Conservation (phyloP, 2,113 vertebrate genomes). For the Syrrhaptes paradoxus region DNA sequence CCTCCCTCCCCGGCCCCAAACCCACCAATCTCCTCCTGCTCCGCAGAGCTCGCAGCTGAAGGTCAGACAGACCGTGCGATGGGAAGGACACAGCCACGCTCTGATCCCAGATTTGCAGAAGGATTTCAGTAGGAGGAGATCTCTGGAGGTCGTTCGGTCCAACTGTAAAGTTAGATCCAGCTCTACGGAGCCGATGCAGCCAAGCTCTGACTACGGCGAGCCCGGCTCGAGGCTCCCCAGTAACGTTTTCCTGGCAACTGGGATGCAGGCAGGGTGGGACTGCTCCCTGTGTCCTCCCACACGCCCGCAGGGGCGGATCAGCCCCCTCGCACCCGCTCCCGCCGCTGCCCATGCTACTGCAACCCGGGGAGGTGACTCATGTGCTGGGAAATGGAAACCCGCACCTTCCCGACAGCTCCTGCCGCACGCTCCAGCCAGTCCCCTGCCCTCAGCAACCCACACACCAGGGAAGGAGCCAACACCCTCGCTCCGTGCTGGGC, state of each 20-base stretch:
- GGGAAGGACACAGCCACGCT: slow-evolving; percentile 34
- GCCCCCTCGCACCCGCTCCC: slow-evolving; percentile 64
- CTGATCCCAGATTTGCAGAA: slow-evolving; percentile 15
- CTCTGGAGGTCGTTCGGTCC: background rate
- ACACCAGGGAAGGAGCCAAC: slow-evolving; percentile 50
- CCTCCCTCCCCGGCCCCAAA: slow-evolving; percentile 25
- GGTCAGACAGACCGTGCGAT: background rate
- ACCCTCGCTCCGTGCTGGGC: slow-evolving; percentile 57
- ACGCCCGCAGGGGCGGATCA: background rate
- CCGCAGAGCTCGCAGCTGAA: background rate
- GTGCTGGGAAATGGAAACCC: slow-evolving; percentile 76
- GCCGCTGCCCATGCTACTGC: slow-evolving; percentile 68
- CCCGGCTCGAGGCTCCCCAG: background rate
- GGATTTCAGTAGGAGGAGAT: slow-evolving; percentile 52
- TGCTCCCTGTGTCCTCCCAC: slow-evolving; percentile 36
- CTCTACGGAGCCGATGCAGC: background rate
- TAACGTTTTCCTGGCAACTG: slow-evolving; percentile 32
- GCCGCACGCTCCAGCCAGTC: slow-evolving; percentile 58
- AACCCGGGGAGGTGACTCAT: slow-evolving; percentile 75
- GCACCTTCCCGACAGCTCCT: slow-evolving; percentile 75
- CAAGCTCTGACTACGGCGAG: background rate
- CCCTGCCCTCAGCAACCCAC: slow-evolving; percentile 76
- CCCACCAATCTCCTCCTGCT: background rate
- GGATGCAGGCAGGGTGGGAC: slow-evolving; percentile 59
- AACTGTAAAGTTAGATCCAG: slow-evolving; percentile 2